Base-by-base conservation (phyloP, 2,113 vertebrate genomes). In the Steatornis caripensis region DNA sequence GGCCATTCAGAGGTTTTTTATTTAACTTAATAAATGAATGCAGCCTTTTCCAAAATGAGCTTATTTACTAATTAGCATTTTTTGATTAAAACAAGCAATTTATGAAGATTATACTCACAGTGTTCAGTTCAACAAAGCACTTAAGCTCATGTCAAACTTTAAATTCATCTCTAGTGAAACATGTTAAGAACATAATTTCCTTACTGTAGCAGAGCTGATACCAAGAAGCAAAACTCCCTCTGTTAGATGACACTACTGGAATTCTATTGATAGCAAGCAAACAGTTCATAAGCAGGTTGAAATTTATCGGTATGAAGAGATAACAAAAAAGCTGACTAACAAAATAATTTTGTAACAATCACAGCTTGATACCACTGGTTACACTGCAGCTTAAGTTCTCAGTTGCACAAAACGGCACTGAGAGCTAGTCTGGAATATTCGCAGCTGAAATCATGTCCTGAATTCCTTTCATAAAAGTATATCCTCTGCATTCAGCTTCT, bases 31-130 rank as follows among this genome's bases (percentile, higher is more conserved):
- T 54, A 68, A 82, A 80, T 65, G 4, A 82, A 91, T n/a, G 15
- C 45, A 81, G 29, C 19, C 41, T 88, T 87, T 72, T 76, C 30
- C 15, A 90, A 80, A 94, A 88, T 62, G 32, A 90, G 75, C 66
- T 83, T 91, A 82, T 94, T 86, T 94, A 77, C 45, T 95, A 87
- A 95, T 96, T 91, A 90, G 27, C 45, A 80, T 46, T 77, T 85
- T 93, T 66, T 69, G 71, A 95, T 90, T 94, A 87, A 87, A 58
- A 41, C 24, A 85, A 83, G 75, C 29, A 76, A 79, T 90, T 96
- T 77, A 82, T 69, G 49, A 84, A 93, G 84, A 81, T 87, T 95
- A 75, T 68, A 51, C 34, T 92, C 48, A 51, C 14, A 82, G 62
- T 15, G 16, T 49, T 87, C 45, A 49, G 32, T 91, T 93, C 41